These are phyloP conservation scores for Ianthella basta DNA, from an alignment of 37 sponge, comb jelly and placozoan genomes.

Conservation along the genomic window DNA sequence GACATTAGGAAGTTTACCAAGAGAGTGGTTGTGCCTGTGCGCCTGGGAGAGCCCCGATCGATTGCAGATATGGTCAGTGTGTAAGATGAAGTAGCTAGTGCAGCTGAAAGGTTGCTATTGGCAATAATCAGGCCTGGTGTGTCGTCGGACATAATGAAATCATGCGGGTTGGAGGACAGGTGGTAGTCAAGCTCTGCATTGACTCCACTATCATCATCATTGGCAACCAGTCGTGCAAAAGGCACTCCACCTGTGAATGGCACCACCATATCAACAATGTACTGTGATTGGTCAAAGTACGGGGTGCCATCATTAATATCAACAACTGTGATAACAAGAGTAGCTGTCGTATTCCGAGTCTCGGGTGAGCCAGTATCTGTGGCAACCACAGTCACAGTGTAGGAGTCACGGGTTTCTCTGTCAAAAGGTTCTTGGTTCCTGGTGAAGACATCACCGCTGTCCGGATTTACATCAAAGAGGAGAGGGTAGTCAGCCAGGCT, in stretches of 20 bases:
- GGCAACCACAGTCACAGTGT: not conserved
- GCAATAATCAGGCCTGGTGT: conserved; percentile 16
- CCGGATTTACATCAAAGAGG: not conserved
- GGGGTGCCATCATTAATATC: conserved; percentile 14
- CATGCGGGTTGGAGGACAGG: conserved; percentile 1
- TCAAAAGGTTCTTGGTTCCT: not conserved
- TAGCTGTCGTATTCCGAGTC: not conserved
- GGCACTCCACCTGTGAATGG: not conserved
- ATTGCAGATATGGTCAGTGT: not conserved
- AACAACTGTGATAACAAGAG: not conserved
- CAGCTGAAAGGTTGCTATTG: not conserved
- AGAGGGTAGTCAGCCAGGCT: not conserved
- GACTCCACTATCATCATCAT: not conserved
- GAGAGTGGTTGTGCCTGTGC: conserved; percentile 6
- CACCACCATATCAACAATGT: conserved; percentile 16
- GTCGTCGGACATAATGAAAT: not conserved
- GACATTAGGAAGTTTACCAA: not conserved
- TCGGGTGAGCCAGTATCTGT: not conserved
- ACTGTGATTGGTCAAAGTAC: not conserved
- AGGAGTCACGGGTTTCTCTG: not conserved
- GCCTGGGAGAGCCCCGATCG: conserved; percentile 10
- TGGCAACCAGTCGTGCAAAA: not conserved
- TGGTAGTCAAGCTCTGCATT: not conserved
- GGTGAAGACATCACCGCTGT: not conserved
- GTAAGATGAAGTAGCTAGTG: not conserved